Base-by-base conservation (phyloP, 2,113 vertebrate species). In the Cardinalis cardinalis region DNA sequence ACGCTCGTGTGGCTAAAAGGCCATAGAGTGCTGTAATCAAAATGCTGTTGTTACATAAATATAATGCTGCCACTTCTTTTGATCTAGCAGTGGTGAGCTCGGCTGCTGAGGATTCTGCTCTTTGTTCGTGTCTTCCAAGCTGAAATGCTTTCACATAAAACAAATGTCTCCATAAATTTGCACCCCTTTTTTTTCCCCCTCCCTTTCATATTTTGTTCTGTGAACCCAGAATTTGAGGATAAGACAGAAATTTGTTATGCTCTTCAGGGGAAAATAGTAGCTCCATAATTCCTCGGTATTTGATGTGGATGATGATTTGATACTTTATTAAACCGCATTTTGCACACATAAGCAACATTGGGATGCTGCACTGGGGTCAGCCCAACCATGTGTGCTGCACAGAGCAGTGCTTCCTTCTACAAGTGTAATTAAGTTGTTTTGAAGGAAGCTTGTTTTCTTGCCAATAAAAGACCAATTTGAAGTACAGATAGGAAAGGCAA, bases 341-440 rank as follows among this genome's bases (percentile, higher is more conserved):
- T 95, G 91, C 84, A 66, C 84, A 87, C 84, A 48, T 91, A 92
- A 93, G 94, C 88, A 90, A 73, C 79, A 78, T 31, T 53, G 84
- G 85, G 95, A 88, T 96, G 94, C 95, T 76, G 3, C 84, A 8
- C 13, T 89, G 65, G 91, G 94, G 94, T 96, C 92, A 92, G 38
- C 60, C 87, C 69, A 87, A 23, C 93, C 94, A 93, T 88, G 92
- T 88, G 94, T 84, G 84, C 84, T 88, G 23, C 88, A 89, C 51
- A 69, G 32, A 88, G 92, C 78, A 73, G 6, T 60, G 68, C 88
- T 84, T 87, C 92, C 87, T 90, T 92, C 84, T 89, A 56, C 89
- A 48, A 89, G 78, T 80, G 72, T 82, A 84, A 89, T 92, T 79
- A 87, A 92, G 88, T 44, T 92, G 92, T 92, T 91, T 87, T 87